Conservation (phyloP, 1,140 invertebrate genomes). For the Drosophila hydei region DNA sequence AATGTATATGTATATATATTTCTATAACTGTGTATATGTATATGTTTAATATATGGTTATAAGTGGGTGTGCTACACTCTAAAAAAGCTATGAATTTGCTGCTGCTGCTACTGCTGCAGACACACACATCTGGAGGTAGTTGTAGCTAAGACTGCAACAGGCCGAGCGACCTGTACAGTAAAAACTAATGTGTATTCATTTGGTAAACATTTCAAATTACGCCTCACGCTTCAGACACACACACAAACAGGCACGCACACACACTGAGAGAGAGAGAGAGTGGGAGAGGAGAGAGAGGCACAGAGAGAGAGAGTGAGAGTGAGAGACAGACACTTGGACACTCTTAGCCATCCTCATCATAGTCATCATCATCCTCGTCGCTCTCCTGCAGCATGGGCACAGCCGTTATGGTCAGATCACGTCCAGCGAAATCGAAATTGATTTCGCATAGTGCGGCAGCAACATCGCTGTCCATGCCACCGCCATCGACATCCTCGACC, state of each 20-base stretch:
- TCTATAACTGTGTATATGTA: not conserved
- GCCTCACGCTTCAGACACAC: conserved; percentile 59
- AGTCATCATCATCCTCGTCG: conserved; percentile 81
- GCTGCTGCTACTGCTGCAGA: conserved; percentile 19
- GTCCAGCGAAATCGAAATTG: conserved; percentile 72
- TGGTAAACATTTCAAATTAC: conserved; percentile 80
- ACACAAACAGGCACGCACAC: conserved; percentile 2
- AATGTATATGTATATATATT: conserved; percentile 15
- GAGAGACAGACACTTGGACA: conserved; percentile 4
- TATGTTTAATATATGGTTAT: conserved; percentile 13
- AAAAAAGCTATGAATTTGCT: conserved; percentile 47
- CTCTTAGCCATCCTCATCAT: conserved; percentile 73
- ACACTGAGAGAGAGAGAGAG: conserved; percentile 6
- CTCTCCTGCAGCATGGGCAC: conserved; percentile 74
- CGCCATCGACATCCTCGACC: conserved; percentile 44
- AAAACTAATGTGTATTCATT: conserved; percentile 68
- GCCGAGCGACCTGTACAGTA: conserved; percentile 57
- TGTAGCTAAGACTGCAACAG: conserved; percentile 50
- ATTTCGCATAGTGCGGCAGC: conserved; percentile 67
- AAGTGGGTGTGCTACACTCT: conserved; percentile 15
- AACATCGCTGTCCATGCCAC: conserved; percentile 58
- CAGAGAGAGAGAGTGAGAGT: conserved; percentile 12
- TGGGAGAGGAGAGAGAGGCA: conserved; percentile 11
- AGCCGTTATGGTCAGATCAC: conserved; percentile 77
- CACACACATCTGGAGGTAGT: conserved; percentile 50